Conservation (phyloP, 1,140 invertebrate genomes). For the Drosophila albomicans region DNA sequence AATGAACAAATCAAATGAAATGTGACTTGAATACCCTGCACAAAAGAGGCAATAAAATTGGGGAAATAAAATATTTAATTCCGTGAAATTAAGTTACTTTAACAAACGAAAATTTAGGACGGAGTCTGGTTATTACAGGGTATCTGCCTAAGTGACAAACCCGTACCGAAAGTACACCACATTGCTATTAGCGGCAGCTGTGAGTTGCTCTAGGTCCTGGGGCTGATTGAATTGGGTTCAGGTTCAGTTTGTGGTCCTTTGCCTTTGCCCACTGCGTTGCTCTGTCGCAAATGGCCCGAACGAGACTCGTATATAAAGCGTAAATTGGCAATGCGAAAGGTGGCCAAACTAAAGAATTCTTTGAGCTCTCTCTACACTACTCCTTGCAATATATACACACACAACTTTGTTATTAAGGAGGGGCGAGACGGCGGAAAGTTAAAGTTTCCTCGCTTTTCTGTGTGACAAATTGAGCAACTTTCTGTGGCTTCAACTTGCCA, state of each 20-base stretch:
- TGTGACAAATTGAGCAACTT: slow-evolving; percentile 45
- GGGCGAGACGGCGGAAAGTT: not conserved
- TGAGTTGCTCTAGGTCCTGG: slow-evolving; percentile 22
- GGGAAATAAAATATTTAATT: not conserved
- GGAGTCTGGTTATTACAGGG: slow-evolving; percentile 5
- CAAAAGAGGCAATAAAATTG: slow-evolving; percentile 4
- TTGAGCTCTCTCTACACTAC: not conserved
- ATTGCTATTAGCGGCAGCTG: slow-evolving; percentile 42
- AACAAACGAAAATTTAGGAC: no score
- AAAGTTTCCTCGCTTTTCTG: slow-evolving; percentile 13
- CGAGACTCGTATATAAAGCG: slow-evolving; percentile 52
- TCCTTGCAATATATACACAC: not conserved
- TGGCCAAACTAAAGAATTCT: slow-evolving; percentile 30
- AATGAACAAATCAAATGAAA: slow-evolving; percentile 62
- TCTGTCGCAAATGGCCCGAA: slow-evolving; percentile 50
- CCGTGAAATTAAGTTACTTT: not conserved
- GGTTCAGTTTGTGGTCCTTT: slow-evolving; percentile 5
- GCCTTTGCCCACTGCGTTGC: slow-evolving; percentile 7
- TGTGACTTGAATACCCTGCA: slow-evolving; percentile 42
- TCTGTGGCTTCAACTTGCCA: slow-evolving; percentile 24
- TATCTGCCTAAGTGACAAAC: not conserved
- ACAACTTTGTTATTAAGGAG: not conserved
- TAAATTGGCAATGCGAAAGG: slow-evolving; percentile 51
- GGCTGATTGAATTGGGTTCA: slow-evolving; percentile 37
- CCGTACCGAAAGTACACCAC: not conserved